Evolutionary conservation across 2,797 vertebrate species (phyloP), one percentile per base, ranked within the genome.

Genomic region (Columba guinea): DNA sequence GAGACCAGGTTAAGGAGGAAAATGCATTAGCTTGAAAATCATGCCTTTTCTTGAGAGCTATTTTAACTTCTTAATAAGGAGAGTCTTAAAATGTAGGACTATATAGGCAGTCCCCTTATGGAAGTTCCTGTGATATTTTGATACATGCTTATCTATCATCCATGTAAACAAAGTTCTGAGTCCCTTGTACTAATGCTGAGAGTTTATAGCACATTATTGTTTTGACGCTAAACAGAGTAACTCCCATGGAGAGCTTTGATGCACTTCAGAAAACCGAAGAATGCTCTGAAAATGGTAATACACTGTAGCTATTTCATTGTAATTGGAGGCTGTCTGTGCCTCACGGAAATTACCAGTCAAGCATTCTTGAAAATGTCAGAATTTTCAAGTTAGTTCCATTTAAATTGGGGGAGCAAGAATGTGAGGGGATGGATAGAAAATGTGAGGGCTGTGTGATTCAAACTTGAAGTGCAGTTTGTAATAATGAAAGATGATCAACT

Each of bases 351-450:
- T 95, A 93, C 76, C 52, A 60, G 88, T 64, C 80, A 83, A 84
- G 52, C 46, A 27, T 93, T 95, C 78, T 73, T 93, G 92, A 75
- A 95, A 97, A 91, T 94, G 85, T 90, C 84, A 89, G 81, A 86
- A 75, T 94, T 96, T 95, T 94, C 87, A 82, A 86, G 77, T 85
- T 89, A 71, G 39, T 81, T 90, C 87, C 86, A 20, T 95, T 95
- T 88, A 68, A 92, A 88, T 80, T 37, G 55, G 28, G 51, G 26
- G 26, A 63, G 55, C 44, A 87, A 81, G 67, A 90, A 69, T 64
- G 28, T 6, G 3, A 89, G 68, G 52, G 80, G 51, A 81, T 82
- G 68, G 74, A 41, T 65, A 41, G 89, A 90, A 94, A 84, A 91
- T 81, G 22, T 68, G 84, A 89, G 76, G 63, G 63, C 59, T 87